phyloP scores from a whole-genome alignment of 2,797 vertebrate genomes.

The Poeciliopsis gracilis region DNA sequence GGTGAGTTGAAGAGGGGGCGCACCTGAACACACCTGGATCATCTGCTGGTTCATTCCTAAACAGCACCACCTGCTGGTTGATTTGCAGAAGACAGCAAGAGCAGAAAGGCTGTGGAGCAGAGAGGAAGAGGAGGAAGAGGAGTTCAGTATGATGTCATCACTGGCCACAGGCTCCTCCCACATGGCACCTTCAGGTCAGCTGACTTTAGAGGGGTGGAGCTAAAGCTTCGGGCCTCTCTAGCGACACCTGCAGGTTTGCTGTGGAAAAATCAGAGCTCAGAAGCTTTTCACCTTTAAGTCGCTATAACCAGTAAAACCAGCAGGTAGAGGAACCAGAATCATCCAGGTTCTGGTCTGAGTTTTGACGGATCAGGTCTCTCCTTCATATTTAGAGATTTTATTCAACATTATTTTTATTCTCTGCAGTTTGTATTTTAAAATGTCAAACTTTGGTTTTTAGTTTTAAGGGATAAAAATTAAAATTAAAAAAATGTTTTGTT shows the following conservation, averaged over 20 bases:
- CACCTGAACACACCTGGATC: not conserved
- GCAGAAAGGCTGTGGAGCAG: conserved; percentile 1
- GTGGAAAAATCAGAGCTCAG: too few species aligned
- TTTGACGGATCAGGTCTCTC: too few species aligned
- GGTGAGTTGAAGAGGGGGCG: conserved; percentile 22
- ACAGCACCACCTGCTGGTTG: not conserved
- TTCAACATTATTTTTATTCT: too few species aligned
- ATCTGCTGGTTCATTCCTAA: not conserved
- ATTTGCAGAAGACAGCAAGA: conserved; percentile 15
- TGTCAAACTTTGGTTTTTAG: not conserved
- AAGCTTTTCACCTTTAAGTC: too few species aligned
- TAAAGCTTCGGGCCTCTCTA: not conserved
- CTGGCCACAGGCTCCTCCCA: conserved; percentile 6
- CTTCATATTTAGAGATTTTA: too few species aligned
- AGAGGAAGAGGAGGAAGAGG: not conserved
- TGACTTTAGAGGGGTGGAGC: not conserved
- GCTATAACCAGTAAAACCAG: too few species aligned
- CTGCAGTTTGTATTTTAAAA: not conserved
- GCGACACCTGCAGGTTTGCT: not conserved
- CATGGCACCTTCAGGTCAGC: not conserved
- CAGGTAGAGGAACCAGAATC: too few species aligned
- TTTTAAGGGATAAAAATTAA: not conserved
- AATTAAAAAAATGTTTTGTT: not conserved
- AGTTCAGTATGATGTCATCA: not conserved
- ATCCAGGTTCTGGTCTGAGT: too few species aligned